Base-by-base conservation (phyloP, 35 echinoderm and acorn worm species). In the Eucidaris tribuloides region DNA sequence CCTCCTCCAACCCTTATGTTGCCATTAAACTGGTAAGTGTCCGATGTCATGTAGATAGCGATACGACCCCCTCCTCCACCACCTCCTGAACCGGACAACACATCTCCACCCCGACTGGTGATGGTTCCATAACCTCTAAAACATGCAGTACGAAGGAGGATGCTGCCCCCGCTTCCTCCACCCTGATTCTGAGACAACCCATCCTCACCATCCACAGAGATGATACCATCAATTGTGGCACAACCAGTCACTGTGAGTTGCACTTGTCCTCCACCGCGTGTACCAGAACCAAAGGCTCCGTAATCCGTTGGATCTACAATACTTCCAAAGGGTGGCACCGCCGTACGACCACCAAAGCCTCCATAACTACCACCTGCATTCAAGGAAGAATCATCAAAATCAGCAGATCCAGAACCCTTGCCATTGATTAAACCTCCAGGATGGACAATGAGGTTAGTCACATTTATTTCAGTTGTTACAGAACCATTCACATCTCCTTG, bases 41-140 rank as follows among this genome's bases (percentile, higher is more conserved):
- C 61, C 22, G 79, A 52, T 1, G 30, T 58, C 9, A 82, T 29
- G 77, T 91, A 52, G 18, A 91, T 23, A 49, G 93, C 76, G 79
- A 96, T 87, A 32, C 93, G 63, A 13, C 93, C 93, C 42, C 93
- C 93, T 42, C 79, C 82, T 5, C 93, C 93, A 62, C 93, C 93
- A 63, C 90, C 84, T 30, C 84, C 84, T 58, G 37, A 43, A 41
- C 59, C 72, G 80, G 42, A 61, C 3, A 48, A 35, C 48, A 65
- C 25, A 39, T 71, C 34, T 40, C 91, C 91, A 62, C 56, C 79
- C 64, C 71, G 79, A 24, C 80, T 71, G 42, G 24, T 46, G 45
- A 94, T 78, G 45, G 33, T 37, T 55, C 91, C 91, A 89, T 68
- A 84, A 11, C 91, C 91, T 7, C 17, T 38, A 9, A 94, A 78